These are phyloP conservation scores for Acanthopleura granulata DNA, from an alignment of 2,888 invertebrate genomes.

Conservation along the genomic window DNA sequence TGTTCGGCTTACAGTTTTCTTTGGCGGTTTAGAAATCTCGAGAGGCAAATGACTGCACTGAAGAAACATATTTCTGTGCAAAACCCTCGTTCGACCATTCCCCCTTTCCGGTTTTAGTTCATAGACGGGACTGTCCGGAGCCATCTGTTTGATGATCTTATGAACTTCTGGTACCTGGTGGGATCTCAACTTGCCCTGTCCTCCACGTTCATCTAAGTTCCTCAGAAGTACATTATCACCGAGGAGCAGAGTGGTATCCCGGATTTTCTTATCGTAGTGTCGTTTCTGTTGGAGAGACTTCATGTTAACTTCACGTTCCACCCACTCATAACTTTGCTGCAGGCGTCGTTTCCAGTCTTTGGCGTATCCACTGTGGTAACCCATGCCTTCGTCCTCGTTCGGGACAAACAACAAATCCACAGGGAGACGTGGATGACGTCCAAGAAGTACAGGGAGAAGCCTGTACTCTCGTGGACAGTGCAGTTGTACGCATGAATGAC, in stretches of 20 bases:
- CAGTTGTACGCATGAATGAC: conserved; percentile 8
- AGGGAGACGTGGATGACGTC: not conserved
- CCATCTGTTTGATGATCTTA: not conserved
- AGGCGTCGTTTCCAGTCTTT: not conserved
- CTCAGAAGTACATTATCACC: conserved; percentile 20
- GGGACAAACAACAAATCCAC: not conserved
- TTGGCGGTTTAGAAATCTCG: no score
- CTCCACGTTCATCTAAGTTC: conserved; percentile 13
- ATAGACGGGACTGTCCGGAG: not conserved
- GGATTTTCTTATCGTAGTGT: not conserved
- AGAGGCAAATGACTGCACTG: not conserved
- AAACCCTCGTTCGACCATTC: not conserved
- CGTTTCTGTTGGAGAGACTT: not conserved
- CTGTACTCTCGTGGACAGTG: not conserved
- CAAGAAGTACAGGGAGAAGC: conserved; percentile 3
- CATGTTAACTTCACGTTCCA: not conserved
- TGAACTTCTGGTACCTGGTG: conserved; percentile 19
- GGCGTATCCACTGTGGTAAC: not conserved
- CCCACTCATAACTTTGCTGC: not conserved
- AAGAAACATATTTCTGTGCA: not conserved
- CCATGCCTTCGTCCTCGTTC: not conserved
- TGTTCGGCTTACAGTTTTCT: no score
- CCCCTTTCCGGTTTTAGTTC: not conserved
- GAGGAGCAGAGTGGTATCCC: not conserved
- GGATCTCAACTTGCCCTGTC: conserved; percentile 17